Evolutionary conservation across 64 coral and sea anemone species (phyloP), one percentile per base, ranked within the genome.

Genomic region (Exaiptasia diaphana): DNA sequence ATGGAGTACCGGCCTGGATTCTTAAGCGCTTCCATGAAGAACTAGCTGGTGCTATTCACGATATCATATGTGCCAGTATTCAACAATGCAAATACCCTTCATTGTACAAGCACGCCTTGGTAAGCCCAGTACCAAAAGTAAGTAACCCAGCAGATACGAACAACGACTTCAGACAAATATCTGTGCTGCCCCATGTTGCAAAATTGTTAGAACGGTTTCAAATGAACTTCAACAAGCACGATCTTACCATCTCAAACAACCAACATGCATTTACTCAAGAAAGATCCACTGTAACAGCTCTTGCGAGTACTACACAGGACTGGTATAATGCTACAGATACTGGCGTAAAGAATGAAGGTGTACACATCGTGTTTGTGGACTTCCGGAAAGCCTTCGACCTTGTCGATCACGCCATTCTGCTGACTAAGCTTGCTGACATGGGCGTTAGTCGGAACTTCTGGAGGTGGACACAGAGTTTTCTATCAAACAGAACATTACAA

Each of bases 211-310:
- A 90, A 48, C 75, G 64, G 31, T 20, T 83, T 28, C 79, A 83
- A 38, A 45, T 90, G 31, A 69, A 41, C 29, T 38, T 87, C 2
- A 68, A 78, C 43, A 53, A 32, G 22, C 20, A 50, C 10, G 42
- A 83, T 34, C 48, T 83, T 1, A 67, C 37, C 21, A 74, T 90
- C 27, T 65, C 52, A 12, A 31, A 25, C 34, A 67, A 53, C 42
- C 79, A 90, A 50, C 79, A 90, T 54, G 78, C 71, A 52, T 90
- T 83, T 75, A 75, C 36, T 14, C 43, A 74, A 53, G 46, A 75
- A 27, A 71, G 79, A 63, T 90, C 79, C 11, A 90, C 87, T 3
- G 71, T 76, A 20, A 60, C 76, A 20, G 76, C 76, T 28, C 76
- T 89, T 17, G 11, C 67, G 22, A 80, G 77, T 38, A 74, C 63